These are phyloP conservation scores for Morpho achilles DNA, from an alignment of 2,888 invertebrate genomes.

Conservation along the genomic window DNA sequence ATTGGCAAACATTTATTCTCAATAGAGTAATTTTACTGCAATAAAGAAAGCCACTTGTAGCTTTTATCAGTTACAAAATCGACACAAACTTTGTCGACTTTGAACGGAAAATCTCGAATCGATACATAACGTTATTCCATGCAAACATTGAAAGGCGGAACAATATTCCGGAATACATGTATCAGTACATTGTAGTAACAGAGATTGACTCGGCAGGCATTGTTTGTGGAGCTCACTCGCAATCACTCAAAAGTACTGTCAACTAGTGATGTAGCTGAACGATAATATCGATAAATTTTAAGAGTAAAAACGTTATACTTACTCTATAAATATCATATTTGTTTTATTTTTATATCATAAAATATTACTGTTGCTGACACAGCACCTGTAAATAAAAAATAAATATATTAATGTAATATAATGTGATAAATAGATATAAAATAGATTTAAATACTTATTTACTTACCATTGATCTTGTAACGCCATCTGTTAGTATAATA, in stretches of 20 bases:
- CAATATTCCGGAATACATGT: slow-evolving; percentile 34
- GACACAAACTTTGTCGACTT: slow-evolving; percentile 18
- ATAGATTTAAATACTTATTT: no score
- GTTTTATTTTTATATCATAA: no score
- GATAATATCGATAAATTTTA: not conserved
- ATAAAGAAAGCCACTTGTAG: not conserved
- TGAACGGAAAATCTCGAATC: slow-evolving; percentile 15
- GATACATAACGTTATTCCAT: slow-evolving; percentile 32
- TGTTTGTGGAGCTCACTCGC: slow-evolving; percentile 68
- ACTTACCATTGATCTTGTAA: no score
- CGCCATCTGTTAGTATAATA: no score
- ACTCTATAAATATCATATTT: not conserved
- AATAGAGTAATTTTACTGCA: not conserved
- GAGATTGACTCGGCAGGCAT: slow-evolving; percentile 67
- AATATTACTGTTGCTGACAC: no score
- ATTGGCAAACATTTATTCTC: not conserved
- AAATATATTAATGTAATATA: no score
- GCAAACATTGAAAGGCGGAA: slow-evolving; percentile 35
- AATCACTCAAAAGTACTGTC: slow-evolving; percentile 72
- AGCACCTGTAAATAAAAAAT: no score
- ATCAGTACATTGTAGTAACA: slow-evolving; percentile 38
- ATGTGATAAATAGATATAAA: no score
- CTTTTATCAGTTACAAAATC: slow-evolving; percentile 13
- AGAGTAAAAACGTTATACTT: not conserved
- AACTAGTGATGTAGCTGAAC: slow-evolving; percentile 38